Percentiles rank a stretch among this genome's conserved stretches.
These are phyloP conservation scores for Anguilla megastoma DNA, from an alignment of 2,797 vertebrate genomes.

Conservation along the genomic window DNA sequence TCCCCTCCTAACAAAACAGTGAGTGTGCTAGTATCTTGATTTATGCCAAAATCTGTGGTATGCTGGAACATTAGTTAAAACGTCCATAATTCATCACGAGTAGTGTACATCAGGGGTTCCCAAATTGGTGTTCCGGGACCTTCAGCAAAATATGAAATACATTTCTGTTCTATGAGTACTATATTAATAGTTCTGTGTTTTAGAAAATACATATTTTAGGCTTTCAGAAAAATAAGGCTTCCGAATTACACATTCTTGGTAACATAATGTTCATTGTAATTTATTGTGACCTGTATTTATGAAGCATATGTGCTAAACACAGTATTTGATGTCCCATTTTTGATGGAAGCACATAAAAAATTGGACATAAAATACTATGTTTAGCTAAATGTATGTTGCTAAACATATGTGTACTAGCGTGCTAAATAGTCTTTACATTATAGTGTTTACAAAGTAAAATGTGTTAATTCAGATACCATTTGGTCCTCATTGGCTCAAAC, in stretches of 20 bases:
- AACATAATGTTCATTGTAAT: not conserved
- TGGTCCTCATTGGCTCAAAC: not conserved
- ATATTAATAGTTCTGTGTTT: not conserved
- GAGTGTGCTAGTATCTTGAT: not conserved
- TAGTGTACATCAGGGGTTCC: conserved; percentile 3
- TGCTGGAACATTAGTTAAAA: conserved; percentile 3
- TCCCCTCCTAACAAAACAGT: not conserved
- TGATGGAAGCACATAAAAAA: not conserved
- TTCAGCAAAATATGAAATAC: not conserved
- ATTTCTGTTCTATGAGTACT: not conserved
- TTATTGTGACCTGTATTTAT: not conserved
- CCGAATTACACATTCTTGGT: not conserved
- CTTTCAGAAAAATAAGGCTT: not conserved
- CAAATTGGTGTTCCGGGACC: not conserved
- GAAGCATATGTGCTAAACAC: not conserved
- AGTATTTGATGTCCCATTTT: not conserved
- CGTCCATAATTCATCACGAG: not conserved
- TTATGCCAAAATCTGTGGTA: conserved; percentile 6
- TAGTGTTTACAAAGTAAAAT: too few species aligned
- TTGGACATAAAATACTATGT: too few species aligned
- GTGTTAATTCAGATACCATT: too few species aligned
- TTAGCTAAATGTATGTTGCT: too few species aligned
- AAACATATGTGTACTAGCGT: not conserved
- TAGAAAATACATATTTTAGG: not conserved
- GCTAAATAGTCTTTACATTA: not conserved